Base-by-base conservation (phyloP, 2,113 vertebrate species). In the Callopanchax toddi region DNA sequence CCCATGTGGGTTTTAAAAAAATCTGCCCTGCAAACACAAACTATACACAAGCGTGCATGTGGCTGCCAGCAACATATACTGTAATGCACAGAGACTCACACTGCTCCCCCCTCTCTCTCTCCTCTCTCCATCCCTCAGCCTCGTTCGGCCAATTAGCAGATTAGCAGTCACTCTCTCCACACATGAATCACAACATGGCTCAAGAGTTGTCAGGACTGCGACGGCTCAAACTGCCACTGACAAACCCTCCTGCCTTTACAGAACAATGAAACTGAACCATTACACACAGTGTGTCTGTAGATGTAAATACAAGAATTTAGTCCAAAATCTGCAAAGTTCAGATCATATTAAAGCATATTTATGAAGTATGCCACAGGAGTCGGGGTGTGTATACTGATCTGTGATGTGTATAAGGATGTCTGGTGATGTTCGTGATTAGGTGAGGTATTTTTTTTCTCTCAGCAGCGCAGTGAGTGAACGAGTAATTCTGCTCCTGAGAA, bases 101-200 rank as follows among this genome's bases (percentile, higher is more conserved):
- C 37, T 11, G 7, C 20, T 52, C 12, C 17, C 43, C 61, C 46
- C 32, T 61, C 60, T 63, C 23, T 32, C 29, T 61, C 67, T 64
- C 54, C 42, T 39, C 36, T 66, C 60, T 44, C 18, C 51, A 62
- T 66, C 76, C 45, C 45, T 67, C 62, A 64, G 56, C 74, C 70
- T 84, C 50, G 39, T 86, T 85, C 68, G 36, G 78, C 79, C 85
- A 91, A 85, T 89, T 86, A 90, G 82, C 39, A 81, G 65, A 87
- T 89, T 71, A 84, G 72, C 79, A 83, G 59, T 80, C 68, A 40
- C 54, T 50, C 67, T 50, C 52, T 40, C 53, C 18, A 44, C 37
- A 53, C 62, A 83, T 78, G 45, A 84, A 76, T 84, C 82, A 78
- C 64, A 81, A 45, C 59, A 66, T 71, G 52, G 79, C 70, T 65